Evolutionary conservation across 2,888 invertebrate genomes (phyloP).

Genomic region (Tachystola acroxantha): DNA sequence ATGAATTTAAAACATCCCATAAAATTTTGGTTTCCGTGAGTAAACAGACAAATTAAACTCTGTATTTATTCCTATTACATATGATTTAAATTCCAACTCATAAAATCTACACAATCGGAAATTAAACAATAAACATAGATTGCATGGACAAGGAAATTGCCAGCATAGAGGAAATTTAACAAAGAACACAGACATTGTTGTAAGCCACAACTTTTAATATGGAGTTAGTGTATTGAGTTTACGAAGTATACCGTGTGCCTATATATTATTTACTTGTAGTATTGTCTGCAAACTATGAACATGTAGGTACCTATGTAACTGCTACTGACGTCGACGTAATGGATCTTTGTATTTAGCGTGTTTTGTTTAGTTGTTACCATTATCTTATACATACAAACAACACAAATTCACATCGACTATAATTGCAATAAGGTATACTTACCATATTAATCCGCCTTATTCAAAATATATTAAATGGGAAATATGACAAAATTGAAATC

Average conservation of each 20-base stretch:
- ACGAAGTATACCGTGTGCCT: conserved; percentile 5
- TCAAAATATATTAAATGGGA: conserved; percentile 2
- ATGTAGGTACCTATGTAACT: too few relatives aligned
- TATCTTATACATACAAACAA: too few relatives aligned
- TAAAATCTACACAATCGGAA: neutral
- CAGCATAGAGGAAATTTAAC: conserved; percentile 20
- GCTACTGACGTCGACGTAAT: too few relatives aligned
- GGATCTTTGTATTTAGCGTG: too few relatives aligned
- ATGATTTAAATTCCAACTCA: neutral
- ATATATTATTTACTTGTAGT: too few relatives aligned
- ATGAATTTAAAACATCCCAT: conserved; percentile 5
- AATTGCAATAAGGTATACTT: too few relatives aligned
- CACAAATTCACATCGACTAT: too few relatives aligned
- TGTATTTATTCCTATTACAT: neutral
- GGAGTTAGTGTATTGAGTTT: conserved; percentile 9
- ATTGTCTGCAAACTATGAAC: too few relatives aligned
- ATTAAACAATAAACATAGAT: conserved; percentile 7
- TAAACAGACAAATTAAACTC: conserved; percentile 2
- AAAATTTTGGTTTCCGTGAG: neutral
- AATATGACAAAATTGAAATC: conserved; percentile 5
- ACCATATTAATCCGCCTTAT: too few relatives aligned
- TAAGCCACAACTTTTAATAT: conserved; percentile 18
- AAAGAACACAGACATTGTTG: conserved; percentile 18
- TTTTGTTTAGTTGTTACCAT: too few relatives aligned
- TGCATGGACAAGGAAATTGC: conserved; percentile 16